These are phyloP conservation scores for Sternotherus odoratus DNA, from an alignment of 2,797 vertebrate species.

Conservation along the genomic window DNA sequence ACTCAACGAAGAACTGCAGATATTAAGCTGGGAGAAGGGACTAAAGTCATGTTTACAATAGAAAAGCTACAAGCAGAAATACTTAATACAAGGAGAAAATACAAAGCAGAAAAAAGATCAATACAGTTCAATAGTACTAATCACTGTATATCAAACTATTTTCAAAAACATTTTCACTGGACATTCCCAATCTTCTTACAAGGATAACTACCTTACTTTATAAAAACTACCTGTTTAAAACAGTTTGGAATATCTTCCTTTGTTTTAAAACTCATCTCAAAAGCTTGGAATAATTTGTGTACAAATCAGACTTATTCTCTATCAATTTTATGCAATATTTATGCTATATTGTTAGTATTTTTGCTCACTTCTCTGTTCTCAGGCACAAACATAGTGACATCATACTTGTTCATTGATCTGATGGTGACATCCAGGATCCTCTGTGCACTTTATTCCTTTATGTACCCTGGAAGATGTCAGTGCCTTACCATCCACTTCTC, in stretches of 20 bases:
- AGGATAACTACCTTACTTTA: too few species aligned
- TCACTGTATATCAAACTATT: not conserved
- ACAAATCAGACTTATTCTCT: not conserved
- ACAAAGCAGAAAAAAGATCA: accelerated
- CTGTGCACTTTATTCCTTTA: accelerated
- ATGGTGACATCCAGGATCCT: not conserved
- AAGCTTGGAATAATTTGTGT: not conserved
- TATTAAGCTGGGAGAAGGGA: not conserved
- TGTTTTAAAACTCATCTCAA: not conserved
- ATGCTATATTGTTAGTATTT: not conserved
- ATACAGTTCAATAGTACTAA: accelerated
- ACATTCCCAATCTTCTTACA: not conserved
- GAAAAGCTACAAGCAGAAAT: not conserved
- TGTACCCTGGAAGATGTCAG: not conserved
- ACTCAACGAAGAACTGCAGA: not conserved
- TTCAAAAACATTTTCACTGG: accelerated
- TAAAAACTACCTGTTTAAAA: not conserved
- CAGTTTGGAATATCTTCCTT: not conserved
- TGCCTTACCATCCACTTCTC: accelerated
- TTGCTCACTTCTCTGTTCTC: not conserved
- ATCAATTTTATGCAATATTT: not conserved
- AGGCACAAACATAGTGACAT: not conserved
- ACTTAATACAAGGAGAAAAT: not conserved
- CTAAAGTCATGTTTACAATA: not conserved
- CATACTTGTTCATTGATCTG: not conserved